These are phyloP conservation scores for Pycnonotus jocosus DNA, from an alignment of 2,113 vertebrate genomes.

Conservation along the genomic window DNA sequence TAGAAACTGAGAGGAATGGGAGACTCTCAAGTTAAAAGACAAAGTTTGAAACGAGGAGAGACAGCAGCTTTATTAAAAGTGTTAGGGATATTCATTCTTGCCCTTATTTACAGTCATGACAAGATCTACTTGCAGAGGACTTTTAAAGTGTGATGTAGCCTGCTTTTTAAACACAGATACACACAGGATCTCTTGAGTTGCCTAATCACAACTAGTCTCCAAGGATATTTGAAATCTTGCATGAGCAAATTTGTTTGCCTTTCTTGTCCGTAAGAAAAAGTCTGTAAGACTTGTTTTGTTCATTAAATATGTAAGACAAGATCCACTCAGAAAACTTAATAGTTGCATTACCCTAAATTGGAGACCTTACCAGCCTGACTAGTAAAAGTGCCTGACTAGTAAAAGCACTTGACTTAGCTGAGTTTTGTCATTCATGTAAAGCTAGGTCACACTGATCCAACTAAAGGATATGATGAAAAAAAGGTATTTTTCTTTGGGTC, in stretches of 20 bases:
- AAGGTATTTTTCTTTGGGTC: background rate
- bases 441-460: background rate
- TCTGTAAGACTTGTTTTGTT: background rate
- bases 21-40: background rate
- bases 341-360: background rate
- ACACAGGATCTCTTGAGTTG: background rate
- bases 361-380: background rate
- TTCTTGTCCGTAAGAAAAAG: background rate
- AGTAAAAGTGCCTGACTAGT: background rate
- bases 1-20: background rate
- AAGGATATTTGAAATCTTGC: background rate
- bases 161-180: background rate
- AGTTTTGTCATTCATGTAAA: background rate
- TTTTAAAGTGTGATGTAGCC: background rate
- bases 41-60: background rate
- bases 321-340: background rate
- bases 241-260: background rate
- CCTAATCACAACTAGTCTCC: background rate
- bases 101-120: background rate
- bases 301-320: background rate
- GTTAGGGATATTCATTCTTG: background rate
- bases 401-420: background rate
- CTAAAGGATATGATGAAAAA: background rate
- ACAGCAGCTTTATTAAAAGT: background rate
- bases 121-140: background rate